Evolutionary conservation across 2,797 vertebrate species (phyloP), one percentile per base, ranked within the genome.

Genomic region (Oophaga sylvatica): DNA sequence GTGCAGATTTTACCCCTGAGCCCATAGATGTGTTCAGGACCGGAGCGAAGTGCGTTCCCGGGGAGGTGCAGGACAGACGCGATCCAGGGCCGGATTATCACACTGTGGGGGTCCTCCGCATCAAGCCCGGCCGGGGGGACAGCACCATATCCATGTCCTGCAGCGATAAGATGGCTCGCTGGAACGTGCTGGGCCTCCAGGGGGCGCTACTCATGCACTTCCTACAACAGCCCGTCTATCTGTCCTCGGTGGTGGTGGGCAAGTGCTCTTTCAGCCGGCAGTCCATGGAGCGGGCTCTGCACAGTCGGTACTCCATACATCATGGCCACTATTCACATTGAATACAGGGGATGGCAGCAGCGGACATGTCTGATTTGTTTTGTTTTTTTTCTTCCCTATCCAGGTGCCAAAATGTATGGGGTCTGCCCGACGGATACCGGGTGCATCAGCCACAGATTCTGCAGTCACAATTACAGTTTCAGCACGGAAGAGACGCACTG

Each of bases 111-210:
- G 76, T 94, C 16, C 94, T 99, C 53, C 94, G 98, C 60, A 92
- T 98, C 80, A 99, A 99, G 91, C 98, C 98, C 0, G 98, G 98
- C 8, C 95, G 98, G 3, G 98, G 98, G 35, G 95, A 97, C 83
- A 95, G 94, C 4, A 99, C 98, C 0, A 89, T 94, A 73, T 99
- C 98, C 22, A 97, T 99, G 91, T 99, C 97, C 89, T 99, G 98
- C 93, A 99, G 97, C 2, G 98, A 99, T 91, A 99, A 99, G 90
- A 88, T 99, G 90, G 96, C 97, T 29, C 96, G 97, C 62, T 99
- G 98, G 98, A 95, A 94, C 0, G 94, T 97, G 65, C 92, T 99
- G 4, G 98, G 98, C 35, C 97, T 97, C 92, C 98, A 99, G 89
- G 98, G 98, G 0, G 97, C 97, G 0, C 95, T 99, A 86, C 92